Percentiles rank a stretch among this genome's conserved stretches.
phyloP scores from a whole-genome alignment of 2,888 invertebrate genomes.

The Operophtera brumata region DNA sequence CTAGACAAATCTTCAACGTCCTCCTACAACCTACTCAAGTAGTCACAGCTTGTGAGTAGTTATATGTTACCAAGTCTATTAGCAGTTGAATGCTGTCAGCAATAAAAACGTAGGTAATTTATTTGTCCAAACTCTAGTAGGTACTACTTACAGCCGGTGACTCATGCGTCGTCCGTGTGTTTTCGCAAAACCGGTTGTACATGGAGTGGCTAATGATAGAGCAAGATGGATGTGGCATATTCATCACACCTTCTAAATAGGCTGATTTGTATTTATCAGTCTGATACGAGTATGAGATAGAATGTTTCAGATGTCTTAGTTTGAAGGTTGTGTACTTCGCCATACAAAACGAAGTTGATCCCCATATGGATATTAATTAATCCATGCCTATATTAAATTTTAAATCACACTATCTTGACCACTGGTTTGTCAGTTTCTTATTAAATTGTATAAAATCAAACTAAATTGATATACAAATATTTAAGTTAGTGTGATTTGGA shows the following conservation, averaged over 20 bases:
- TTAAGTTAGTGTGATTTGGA: too few species aligned
- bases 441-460: too few species aligned
- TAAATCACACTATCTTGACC: too few species aligned
- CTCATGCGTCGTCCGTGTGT: slow-evolving; percentile 43
- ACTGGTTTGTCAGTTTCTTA: too few species aligned
- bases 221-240: slow-evolving; percentile 40
- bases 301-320: neutral
- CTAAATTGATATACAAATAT: too few species aligned
- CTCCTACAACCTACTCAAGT: neutral
- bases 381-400: too few species aligned
- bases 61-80: slow-evolving; percentile 9
- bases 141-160: slow-evolving; percentile 39
- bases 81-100: slow-evolving; percentile 16
- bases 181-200: slow-evolving; percentile 52
- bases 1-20: neutral
- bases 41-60: neutral
- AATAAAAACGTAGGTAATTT: slow-evolving; percentile 40
- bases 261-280: neutral
- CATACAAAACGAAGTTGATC: too few species aligned
- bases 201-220: slow-evolving; percentile 32
- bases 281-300: neutral
- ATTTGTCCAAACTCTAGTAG: slow-evolving; percentile 42
- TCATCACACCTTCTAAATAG: neutral
- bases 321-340: neutral
- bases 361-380: too few species aligned